Evolutionary conservation across 1,140 invertebrate genomes (phyloP).

Genomic region (Drosophila punjabiensis): DNA sequence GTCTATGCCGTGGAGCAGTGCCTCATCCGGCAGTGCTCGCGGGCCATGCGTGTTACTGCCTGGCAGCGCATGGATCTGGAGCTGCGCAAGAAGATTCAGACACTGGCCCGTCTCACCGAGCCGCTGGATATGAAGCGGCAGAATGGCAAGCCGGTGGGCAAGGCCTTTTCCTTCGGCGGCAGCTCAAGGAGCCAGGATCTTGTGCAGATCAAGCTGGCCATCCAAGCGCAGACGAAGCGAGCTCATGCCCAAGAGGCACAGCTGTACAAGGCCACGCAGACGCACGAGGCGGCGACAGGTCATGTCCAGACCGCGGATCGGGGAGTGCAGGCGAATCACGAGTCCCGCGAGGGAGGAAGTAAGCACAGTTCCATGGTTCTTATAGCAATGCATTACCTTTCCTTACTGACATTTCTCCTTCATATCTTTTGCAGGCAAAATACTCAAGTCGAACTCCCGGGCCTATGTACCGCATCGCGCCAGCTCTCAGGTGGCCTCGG

Average conservation of each 20-base stretch:
- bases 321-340: conserved; percentile 77
- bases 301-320: conserved; percentile 74
- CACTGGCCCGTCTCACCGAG: conserved; percentile 86
- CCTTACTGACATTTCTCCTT: background rate
- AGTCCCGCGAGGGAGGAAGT: conserved; percentile 69
- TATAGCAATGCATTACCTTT: background rate
- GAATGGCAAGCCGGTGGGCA: conserved; percentile 66
- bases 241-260: conserved; percentile 75
- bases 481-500: conserved; percentile 63
- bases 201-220: conserved; percentile 87
- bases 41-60: conserved; percentile 88
- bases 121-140: conserved; percentile 74
- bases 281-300: conserved; percentile 49
- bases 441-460: conserved; percentile 72
- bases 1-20: conserved; percentile 88
- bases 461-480: conserved; percentile 74
- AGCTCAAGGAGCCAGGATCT: conserved; percentile 86
- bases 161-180: conserved; percentile 77
- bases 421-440: conserved; percentile 35
- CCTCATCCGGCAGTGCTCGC: conserved; percentile 87
- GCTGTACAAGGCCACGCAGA: conserved; percentile 78
- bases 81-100: conserved; percentile 87
- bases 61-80: conserved; percentile 89
- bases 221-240: conserved; percentile 86
- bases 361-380: conserved; percentile 6